These are phyloP conservation scores for Brachionus manjavacas DNA, from an alignment of 1,140 invertebrate species.

Conservation along the genomic window DNA sequence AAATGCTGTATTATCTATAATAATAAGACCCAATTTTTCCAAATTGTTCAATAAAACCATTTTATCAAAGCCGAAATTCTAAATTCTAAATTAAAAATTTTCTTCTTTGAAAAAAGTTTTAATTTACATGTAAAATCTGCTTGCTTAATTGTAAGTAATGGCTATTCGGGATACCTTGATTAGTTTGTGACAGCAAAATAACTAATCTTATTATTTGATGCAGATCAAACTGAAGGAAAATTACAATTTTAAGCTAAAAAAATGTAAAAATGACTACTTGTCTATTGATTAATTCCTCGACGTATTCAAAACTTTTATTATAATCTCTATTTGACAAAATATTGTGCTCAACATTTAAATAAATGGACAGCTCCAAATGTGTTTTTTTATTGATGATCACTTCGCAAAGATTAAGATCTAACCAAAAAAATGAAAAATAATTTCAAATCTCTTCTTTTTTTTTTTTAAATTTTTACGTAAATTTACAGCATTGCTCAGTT, in stretches of 20 bases:
- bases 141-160: not conserved
- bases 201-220: slow-evolving; percentile 25
- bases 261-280: not conserved
- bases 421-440: too few species aligned
- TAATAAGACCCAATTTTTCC: slow-evolving; percentile 2
- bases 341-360: slow-evolving; percentile 16
- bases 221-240: not conserved
- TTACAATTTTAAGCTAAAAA: not conserved
- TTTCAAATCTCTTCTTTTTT: not conserved
- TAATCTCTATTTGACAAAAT: slow-evolving; percentile 21
- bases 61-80: slow-evolving; percentile 38
- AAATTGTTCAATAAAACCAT: not conserved
- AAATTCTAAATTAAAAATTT: not conserved
- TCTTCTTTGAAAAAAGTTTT: not conserved
- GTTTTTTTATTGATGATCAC: slow-evolving; percentile 32
- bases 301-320: slow-evolving; percentile 20
- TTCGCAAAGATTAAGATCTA: slow-evolving; percentile 36
- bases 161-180: not conserved
- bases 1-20: not conserved
- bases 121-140: slow-evolving; percentile 25
- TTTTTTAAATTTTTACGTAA: not conserved
- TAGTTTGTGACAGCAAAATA: slow-evolving; percentile 15
- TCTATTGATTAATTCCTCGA: slow-evolving; percentile 32
- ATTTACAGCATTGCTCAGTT: not conserved
- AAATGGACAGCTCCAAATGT: slow-evolving; percentile 2